Conservation (phyloP, 2,113 vertebrate species). For the Percina caprodes region DNA sequence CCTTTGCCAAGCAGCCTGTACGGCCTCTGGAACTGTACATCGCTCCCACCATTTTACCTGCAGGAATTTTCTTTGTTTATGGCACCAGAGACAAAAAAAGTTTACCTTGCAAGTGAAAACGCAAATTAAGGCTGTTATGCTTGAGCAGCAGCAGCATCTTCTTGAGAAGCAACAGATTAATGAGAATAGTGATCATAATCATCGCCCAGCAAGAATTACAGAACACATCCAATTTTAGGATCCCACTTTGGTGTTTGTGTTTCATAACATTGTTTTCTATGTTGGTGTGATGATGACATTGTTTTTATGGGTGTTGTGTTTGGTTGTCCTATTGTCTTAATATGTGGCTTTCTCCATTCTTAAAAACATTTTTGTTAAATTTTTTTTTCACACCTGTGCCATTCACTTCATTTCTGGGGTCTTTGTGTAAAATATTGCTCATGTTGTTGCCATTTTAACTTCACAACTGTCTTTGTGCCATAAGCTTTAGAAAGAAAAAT, state of each 20-base stretch:
- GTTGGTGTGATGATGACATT: background rate
- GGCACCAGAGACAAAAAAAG: background rate
- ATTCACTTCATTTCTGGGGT: constrained; percentile 13
- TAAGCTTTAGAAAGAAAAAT: constrained; percentile 8
- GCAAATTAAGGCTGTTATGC: background rate
- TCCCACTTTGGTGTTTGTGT: constrained; percentile 58
- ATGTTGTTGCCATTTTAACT: constrained; percentile 20
- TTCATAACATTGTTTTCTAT: constrained; percentile 6
- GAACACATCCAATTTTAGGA: constrained; percentile 33
- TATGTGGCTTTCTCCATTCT: constrained; percentile 15
- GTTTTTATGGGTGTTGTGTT: background rate
- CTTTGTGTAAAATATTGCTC: background rate
- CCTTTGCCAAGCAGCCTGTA: background rate
- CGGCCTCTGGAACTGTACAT: background rate
- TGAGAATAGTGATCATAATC: background rate
- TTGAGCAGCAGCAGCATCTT: background rate
- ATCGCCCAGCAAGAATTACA: constrained; percentile 14
- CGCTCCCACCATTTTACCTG: background rate
- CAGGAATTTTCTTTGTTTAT: background rate
- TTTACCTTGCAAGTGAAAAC: background rate
- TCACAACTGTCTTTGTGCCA: background rate
- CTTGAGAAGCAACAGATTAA: background rate
- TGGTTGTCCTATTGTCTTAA: constrained; percentile 16
- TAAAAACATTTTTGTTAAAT: constrained; percentile 13
- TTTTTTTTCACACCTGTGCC: background rate